A percentile compares a stretch with the other conserved stretches of the same genome.
Evolutionary conservation across 2,888 invertebrate species (phyloP).

Genomic region (Chelonus formosanus): DNA sequence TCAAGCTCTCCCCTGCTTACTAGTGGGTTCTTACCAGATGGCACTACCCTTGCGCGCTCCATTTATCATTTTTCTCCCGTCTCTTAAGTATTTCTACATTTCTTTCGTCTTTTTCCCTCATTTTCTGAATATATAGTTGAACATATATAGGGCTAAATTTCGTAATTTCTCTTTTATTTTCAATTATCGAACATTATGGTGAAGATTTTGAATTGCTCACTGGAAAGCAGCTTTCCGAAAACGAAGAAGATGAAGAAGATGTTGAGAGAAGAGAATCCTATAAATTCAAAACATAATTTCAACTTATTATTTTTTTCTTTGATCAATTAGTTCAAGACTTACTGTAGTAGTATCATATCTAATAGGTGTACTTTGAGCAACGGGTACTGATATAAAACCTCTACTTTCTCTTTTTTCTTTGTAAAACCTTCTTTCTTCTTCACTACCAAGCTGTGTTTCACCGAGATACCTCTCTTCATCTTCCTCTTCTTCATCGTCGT

Average conservation of each 20-base stretch:
- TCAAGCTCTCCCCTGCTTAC: slow-evolving; percentile 31
- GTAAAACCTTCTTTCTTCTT: slow-evolving; percentile 9
- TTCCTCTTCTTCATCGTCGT: slow-evolving; percentile 23
- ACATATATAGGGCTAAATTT: background rate
- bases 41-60: slow-evolving; percentile 36
- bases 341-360: background rate
- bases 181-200: no score
- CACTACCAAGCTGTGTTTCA: slow-evolving; percentile 30
- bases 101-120: slow-evolving; percentile 13
- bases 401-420: slow-evolving; percentile 15
- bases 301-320: background rate
- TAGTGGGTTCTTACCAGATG: slow-evolving; percentile 30
- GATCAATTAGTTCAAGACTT: background rate
- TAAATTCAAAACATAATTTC: no score
- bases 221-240: no score
- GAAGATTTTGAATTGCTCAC: no score
- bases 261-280: background rate
- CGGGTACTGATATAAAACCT: slow-evolving; percentile 15
- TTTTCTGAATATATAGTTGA: slow-evolving; percentile 6
- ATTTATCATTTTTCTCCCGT: slow-evolving; percentile 34
- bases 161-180: background rate
- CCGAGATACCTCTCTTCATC: slow-evolving; percentile 54
- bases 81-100: slow-evolving; percentile 24
- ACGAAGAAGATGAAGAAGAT: background rate
- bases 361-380: background rate